phyloP scores from a whole-genome alignment of 2,797 vertebrate genomes.

The Sorex maritimensis region DNA sequence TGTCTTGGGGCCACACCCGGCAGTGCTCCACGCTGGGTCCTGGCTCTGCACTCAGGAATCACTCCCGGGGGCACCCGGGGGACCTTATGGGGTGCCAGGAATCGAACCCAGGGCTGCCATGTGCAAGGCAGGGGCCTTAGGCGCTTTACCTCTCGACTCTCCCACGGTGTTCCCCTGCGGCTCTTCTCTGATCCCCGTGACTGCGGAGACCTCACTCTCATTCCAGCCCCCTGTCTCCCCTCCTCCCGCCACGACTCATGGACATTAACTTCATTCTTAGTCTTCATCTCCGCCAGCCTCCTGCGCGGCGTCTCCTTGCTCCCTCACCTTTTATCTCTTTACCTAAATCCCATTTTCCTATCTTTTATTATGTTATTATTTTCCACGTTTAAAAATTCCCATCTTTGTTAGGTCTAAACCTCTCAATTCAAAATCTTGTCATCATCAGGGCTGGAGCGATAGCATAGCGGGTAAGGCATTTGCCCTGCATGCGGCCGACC shows the following conservation, averaged over 20 bases:
- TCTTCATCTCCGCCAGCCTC: background rate
- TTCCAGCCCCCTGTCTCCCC: background rate
- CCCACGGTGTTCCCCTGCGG: background rate
- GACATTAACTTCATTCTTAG: background rate
- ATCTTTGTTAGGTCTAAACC: background rate
- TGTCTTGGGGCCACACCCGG: too few relatives aligned
- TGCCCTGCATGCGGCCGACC: too few relatives aligned
- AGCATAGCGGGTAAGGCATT: too few relatives aligned
- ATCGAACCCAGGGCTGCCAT: too few relatives aligned
- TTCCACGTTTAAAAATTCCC: background rate
- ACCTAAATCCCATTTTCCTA: slow-evolving; percentile 23
- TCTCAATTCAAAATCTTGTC: slow-evolving; percentile 20
- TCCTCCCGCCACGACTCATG: background rate
- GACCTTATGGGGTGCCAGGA: too few relatives aligned
- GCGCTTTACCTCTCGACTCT: background rate
- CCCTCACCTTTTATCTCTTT: slow-evolving; percentile 26
- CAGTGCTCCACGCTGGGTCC: too few relatives aligned
- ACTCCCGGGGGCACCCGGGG: too few relatives aligned
- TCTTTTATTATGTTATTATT: slow-evolving; percentile 12
- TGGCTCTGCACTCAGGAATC: too few relatives aligned
- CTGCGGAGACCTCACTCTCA: slow-evolving; percentile 1
- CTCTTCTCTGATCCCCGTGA: background rate
- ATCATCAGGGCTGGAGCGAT: too few relatives aligned
- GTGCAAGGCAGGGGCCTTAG: too few relatives aligned
- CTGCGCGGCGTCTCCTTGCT: background rate